Evolutionary conservation across 2,797 vertebrate genomes (phyloP), one percentile per base, ranked within the genome.

Genomic region (Coregonus sp.): DNA sequence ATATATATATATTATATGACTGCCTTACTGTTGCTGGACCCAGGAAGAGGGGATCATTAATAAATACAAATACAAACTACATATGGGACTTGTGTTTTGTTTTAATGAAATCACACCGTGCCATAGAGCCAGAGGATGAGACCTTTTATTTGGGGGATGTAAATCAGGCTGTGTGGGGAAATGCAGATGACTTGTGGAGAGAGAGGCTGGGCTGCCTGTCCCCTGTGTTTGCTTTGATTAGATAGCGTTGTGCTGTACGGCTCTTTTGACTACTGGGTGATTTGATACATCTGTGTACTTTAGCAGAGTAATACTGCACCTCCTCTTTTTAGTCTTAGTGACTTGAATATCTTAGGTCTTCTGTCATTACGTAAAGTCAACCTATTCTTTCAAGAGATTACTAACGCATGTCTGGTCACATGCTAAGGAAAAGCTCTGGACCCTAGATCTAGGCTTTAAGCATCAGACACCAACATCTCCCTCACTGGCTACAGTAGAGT

Each of bases 81-180:
- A 25, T 87, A 82, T 89, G 86, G 85, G 86, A 81, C 80, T 84
- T 78, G 78, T 76, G 83, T 56, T 79, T n/a, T 52, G 74, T 81
- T 85, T 89, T 88, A 89, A 90, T 88, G 85, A 87, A 88, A 85
- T 86, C 81, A 81, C 83, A 70, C 78, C 47, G 73, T 66, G 86
- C 78, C 79, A 81, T 76, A 73, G 69, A 50, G 76, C 80, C 82
- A 72, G 80, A 61, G 79, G 79, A 85, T 87, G 86, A 88, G 81
- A 83, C 77, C 77, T 87, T 87, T 87, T 88, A 85, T 87, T 90
- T 68, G 56, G 69, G 69, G 70, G 82, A 79, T 5, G 63, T 91
- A 88, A 85, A 88, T 90, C 86, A 2, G 20, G 74, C 63, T 75
- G 80, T 82, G 70, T 52, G 31, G 75, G 71, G 73, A 74, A 74